Percentiles rank a stretch among this genome's conserved stretches.
These are phyloP conservation scores for Saccopteryx bilineata DNA, from an alignment of 2,113 vertebrate species.

Conservation along the genomic window DNA sequence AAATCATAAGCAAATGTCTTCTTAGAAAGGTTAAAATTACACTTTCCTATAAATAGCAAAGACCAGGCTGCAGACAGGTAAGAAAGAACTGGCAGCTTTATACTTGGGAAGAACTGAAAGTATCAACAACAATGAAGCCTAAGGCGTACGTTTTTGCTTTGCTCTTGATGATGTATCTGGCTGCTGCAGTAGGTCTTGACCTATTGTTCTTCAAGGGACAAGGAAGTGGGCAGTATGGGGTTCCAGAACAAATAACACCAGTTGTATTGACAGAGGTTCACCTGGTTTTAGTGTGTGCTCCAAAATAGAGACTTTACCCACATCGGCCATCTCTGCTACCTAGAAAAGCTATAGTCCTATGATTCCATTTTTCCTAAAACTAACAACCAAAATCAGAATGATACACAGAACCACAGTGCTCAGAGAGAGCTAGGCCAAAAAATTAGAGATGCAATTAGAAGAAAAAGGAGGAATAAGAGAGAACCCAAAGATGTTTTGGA, in stretches of 20 bases:
- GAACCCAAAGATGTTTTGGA: slow-evolving; percentile 50
- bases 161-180: neutral
- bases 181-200: neutral
- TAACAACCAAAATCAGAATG: slow-evolving; percentile 49
- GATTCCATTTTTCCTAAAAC: slow-evolving; percentile 42
- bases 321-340: slow-evolving; percentile 19
- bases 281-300: neutral
- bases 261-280: neutral
- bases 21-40: slow-evolving; percentile 46
- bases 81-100: slow-evolving; percentile 16
- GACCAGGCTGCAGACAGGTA: slow-evolving; percentile 46
- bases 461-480: neutral
- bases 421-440: slow-evolving; percentile 31
- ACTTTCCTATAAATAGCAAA: slow-evolving; percentile 60
- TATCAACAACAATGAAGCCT: neutral
- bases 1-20: slow-evolving; percentile 49
- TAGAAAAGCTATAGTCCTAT: neutral
- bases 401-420: neutral
- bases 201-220: neutral
- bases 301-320: neutral
- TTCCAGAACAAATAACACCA: slow-evolving; percentile 3
- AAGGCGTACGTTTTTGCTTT: slow-evolving; percentile 12
- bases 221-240: neutral
- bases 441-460: slow-evolving; percentile 39
- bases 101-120: slow-evolving; percentile 31